Conservation (phyloP, 2,888 invertebrate genomes). For the Chrysopilus asiliformis region DNA sequence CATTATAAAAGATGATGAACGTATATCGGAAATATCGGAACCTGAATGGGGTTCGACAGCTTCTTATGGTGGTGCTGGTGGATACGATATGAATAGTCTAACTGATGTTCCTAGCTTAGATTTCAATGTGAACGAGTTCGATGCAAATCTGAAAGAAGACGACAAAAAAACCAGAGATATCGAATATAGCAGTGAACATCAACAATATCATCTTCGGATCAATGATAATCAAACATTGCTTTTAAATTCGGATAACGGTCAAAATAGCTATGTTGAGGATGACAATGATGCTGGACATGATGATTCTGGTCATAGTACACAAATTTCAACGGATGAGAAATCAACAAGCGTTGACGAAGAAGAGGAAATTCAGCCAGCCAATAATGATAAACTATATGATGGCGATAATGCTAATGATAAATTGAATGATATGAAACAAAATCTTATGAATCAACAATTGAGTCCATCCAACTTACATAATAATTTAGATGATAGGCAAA, state of each 20-base stretch:
- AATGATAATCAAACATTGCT: not conserved
- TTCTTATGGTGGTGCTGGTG: conserved; percentile 10
- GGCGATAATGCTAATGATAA: no score
- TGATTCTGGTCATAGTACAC: not conserved
- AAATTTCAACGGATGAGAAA: conserved; percentile 1
- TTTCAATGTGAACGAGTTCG: conserved; percentile 8
- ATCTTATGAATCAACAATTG: not conserved
- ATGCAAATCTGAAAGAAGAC: conserved; percentile 4
- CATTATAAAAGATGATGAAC: conserved; percentile 17
- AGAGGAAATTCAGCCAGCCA: no score
- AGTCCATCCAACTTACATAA: not conserved
- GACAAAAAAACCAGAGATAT: not conserved
- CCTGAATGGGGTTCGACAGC: conserved; percentile 17
- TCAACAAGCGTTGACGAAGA: not conserved
- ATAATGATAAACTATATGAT: no score
- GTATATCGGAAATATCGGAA: conserved; percentile 19
- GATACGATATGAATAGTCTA: conserved; percentile 15
- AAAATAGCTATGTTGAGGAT: not conserved
- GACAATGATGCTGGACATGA: not conserved
- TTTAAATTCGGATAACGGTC: not conserved
- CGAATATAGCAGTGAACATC: conserved; percentile 1
- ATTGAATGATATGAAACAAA: conserved; percentile 10
- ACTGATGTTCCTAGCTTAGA: conserved; percentile 16
- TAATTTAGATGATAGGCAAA: conserved; percentile 8
- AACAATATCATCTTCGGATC: no score